Conservation (phyloP, 2,888 invertebrate species). For the Salticus scenicus region DNA sequence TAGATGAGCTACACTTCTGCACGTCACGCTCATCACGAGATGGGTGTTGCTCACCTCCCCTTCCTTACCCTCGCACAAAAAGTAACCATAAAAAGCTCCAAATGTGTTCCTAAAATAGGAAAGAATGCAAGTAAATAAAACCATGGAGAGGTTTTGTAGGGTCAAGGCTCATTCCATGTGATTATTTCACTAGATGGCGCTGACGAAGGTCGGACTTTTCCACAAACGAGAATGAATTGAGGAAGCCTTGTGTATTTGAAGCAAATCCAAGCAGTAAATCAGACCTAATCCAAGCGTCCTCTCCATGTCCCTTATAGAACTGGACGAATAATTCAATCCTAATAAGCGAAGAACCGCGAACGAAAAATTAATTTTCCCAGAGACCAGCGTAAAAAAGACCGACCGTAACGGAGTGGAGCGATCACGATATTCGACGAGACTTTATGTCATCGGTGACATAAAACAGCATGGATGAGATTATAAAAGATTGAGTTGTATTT, state of each 20-base stretch:
- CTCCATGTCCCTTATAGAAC: constrained; percentile 35
- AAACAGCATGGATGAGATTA: constrained; percentile 1
- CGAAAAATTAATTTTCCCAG: constrained; percentile 43
- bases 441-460: constrained; percentile 6
- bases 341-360: constrained; percentile 40
- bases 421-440: neutral
- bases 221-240: constrained; percentile 62
- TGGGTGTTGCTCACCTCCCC: constrained; percentile 28
- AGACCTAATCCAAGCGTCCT: constrained; percentile 36
- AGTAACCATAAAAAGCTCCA: neutral
- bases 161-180: constrained; percentile 61
- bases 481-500: constrained; percentile 5
- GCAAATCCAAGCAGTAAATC: constrained; percentile 63
- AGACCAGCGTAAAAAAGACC: constrained; percentile 18
- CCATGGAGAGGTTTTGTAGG: constrained; percentile 23
- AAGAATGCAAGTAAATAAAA: constrained; percentile 60
- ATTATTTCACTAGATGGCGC: constrained; percentile 51
- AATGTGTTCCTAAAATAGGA: constrained; percentile 38
- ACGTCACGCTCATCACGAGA: constrained; percentile 36
- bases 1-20: constrained; percentile 25
- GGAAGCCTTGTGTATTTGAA: constrained; percentile 23
- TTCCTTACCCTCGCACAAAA: neutral
- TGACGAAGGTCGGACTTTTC: constrained; percentile 43
- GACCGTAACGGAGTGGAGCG: constrained; percentile 15
- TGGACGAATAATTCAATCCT: constrained; percentile 53